phyloP scores from a whole-genome alignment of 2,113 vertebrate species.

The Lagopus muta region DNA sequence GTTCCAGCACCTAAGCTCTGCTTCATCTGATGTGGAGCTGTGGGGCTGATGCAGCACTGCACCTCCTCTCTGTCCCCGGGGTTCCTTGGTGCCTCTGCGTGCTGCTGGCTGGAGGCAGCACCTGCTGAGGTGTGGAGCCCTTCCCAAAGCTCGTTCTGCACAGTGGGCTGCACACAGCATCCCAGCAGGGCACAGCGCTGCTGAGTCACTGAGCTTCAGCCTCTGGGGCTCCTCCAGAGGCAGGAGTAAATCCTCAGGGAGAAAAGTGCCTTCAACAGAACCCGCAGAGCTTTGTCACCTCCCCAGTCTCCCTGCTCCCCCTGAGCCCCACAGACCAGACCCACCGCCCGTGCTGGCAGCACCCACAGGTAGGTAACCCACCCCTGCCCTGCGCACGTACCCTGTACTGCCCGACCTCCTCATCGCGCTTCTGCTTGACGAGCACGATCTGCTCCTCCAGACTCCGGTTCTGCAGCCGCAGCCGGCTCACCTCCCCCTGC shows the following conservation, averaged over 20 bases:
- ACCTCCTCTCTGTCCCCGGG: neutral
- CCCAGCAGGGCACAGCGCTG: neutral
- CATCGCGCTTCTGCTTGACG: constrained; percentile 81
- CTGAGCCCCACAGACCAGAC: neutral
- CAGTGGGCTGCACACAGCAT: neutral
- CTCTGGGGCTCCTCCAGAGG: neutral
- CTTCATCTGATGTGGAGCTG: neutral
- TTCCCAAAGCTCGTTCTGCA: neutral
- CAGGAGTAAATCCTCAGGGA: neutral
- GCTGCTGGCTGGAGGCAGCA: neutral
- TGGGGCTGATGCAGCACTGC: neutral
- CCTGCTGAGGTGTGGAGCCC: neutral
- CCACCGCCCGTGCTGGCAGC: neutral
- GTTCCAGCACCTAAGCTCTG: neutral
- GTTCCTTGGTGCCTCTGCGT: neutral
- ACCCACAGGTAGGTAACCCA: neutral
- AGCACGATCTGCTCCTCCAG: constrained; percentile 89
- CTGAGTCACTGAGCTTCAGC: neutral
- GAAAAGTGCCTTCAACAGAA: neutral
- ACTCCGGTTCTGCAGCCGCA: constrained; percentile 83
- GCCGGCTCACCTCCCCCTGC: constrained; percentile 81
- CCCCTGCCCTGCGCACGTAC: constrained; percentile 64
- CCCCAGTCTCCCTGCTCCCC: neutral
- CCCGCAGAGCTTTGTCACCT: neutral
- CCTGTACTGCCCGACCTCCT: constrained; percentile 86